These are phyloP conservation scores for Hypolimnas misippus DNA, from an alignment of 2,888 invertebrate species.

Conservation along the genomic window DNA sequence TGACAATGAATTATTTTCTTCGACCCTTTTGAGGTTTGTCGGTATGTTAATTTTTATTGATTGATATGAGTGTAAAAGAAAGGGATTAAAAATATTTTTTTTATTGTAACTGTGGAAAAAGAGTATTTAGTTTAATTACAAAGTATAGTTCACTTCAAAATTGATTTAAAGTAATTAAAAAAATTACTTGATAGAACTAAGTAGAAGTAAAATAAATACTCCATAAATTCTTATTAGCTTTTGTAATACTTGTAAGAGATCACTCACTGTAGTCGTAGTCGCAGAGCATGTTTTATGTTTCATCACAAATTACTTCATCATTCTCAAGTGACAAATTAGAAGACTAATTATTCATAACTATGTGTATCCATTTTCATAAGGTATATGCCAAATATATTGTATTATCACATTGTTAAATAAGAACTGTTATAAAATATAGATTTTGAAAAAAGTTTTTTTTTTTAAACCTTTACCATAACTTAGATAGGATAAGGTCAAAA, in stretches of 20 bases:
- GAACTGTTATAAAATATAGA: constrained; percentile 81
- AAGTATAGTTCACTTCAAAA: too few species aligned
- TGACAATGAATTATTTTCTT: neutral
- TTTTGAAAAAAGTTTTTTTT: constrained; percentile 54
- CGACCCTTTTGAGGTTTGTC: neutral
- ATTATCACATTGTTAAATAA: constrained; percentile 79
- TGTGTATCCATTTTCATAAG: constrained; percentile 54
- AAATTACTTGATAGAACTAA: too few species aligned
- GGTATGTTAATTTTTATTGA: neutral
- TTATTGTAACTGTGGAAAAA: too few species aligned
- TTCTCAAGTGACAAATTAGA: constrained; percentile 42
- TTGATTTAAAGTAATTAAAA: neutral
- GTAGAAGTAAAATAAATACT: too few species aligned
- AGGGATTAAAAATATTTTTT: neutral
- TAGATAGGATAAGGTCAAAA: too few species aligned
- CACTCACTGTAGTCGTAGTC: neutral
- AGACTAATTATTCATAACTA: constrained; percentile 29
- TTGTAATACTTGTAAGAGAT: neutral
- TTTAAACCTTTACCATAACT: too few species aligned
- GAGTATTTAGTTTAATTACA: too few species aligned
- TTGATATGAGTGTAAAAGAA: neutral
- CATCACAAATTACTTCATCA: constrained; percentile 52
- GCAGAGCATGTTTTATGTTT: constrained; percentile 8
- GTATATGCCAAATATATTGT: constrained; percentile 83
- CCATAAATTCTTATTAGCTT: too few species aligned